Percentiles rank a stretch among this genome's conserved stretches.
phyloP scores from a whole-genome alignment of 2,797 vertebrate genomes.

The Rhinatrema bivittatum region DNA sequence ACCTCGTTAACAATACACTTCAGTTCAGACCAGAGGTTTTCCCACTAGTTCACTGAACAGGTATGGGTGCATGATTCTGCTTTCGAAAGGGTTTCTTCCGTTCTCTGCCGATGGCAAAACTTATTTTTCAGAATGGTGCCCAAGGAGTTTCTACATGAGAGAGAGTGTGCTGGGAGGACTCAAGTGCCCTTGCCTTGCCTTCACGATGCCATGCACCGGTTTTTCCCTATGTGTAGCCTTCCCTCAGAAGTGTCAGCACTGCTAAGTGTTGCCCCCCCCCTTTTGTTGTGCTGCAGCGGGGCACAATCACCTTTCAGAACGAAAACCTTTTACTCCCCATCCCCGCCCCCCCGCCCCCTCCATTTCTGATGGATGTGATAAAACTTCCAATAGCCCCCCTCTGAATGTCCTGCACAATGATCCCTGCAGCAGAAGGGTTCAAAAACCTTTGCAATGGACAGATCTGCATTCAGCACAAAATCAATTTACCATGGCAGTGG shows the following conservation, averaged over 20 bases:
- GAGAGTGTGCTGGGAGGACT: rapidly evolving
- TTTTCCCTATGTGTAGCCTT: constrained; percentile 24
- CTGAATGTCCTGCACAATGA: constrained; percentile 46
- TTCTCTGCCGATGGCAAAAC: constrained; percentile 2
- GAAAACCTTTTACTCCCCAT: constrained; percentile 34
- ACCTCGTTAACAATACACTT: no score
- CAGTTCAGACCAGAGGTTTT: no score
- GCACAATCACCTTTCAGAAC: constrained; percentile 44
- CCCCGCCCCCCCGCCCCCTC: no score
- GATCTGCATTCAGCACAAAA: constrained; percentile 45
- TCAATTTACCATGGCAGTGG: constrained; percentile 47
- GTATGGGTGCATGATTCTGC: no score
- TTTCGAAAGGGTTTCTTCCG: no score
- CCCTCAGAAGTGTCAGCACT: constrained; percentile 20
- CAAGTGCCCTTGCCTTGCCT: constrained; percentile 15
- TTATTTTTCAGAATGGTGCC: no score
- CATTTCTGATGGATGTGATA: constrained; percentile 57
- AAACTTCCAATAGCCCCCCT: constrained; percentile 47
- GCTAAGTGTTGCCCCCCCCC: constrained; percentile 37
- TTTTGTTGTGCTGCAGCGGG: constrained; percentile 42
- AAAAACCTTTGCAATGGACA: constrained; percentile 31
- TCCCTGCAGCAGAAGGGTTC: constrained; percentile 42
- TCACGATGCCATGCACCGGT: constrained; percentile 9
- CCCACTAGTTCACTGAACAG: no score
- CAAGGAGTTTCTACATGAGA: no score